phyloP scores from a whole-genome alignment of 2,888 invertebrate genomes.

The Boloria euphrosyne region DNA sequence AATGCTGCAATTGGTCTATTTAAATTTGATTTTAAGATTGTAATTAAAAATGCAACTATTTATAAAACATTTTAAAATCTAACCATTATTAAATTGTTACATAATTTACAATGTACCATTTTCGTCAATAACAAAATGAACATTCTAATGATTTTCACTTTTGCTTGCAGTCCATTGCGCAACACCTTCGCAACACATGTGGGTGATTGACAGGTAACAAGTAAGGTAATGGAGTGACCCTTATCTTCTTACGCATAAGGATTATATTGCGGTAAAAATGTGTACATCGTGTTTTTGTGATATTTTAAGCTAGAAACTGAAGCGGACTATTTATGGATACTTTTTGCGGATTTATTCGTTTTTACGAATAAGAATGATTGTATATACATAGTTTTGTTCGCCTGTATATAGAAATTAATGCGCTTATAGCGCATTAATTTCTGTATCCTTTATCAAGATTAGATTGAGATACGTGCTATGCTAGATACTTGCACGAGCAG shows the following conservation, averaged over 20 bases:
- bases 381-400: neutral
- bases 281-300: neutral
- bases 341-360: neutral
- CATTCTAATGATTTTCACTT: neutral
- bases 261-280: neutral
- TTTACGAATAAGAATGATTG: neutral
- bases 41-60: too few relatives aligned
- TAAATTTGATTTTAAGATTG: too few relatives aligned
- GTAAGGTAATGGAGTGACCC: neutral
- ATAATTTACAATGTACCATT: neutral
- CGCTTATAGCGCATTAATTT: neutral
- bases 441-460: neutral
- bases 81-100: too few relatives aligned
- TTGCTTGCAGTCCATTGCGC: slow-evolving; percentile 47
- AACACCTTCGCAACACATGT: slow-evolving; percentile 44
- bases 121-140: too few relatives aligned
- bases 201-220: slow-evolving; percentile 51
- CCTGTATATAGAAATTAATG: too few relatives aligned
- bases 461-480: too few relatives aligned
- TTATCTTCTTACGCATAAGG: neutral
- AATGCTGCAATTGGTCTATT: too few relatives aligned
- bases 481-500: too few relatives aligned
- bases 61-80: too few relatives aligned
- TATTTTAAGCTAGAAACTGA: neutral
- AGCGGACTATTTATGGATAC: too few relatives aligned